Percentiles rank a stretch among this genome's conserved stretches.
Conservation (phyloP, 2,888 invertebrate species). For the Melolontha melolontha region DNA sequence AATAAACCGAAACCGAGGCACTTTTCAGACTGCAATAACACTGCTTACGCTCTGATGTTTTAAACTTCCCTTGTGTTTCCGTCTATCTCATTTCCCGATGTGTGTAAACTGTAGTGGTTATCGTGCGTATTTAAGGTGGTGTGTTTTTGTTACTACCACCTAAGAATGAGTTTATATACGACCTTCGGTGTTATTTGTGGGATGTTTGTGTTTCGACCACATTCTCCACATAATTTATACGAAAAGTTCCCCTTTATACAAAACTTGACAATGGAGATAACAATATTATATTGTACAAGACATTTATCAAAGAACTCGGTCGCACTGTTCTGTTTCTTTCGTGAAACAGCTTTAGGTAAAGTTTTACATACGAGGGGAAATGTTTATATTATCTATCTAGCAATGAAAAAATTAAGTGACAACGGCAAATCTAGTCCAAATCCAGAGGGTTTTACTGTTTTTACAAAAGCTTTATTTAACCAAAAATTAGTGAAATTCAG, state of each 20-base stretch:
- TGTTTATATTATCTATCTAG: too few relatives aligned
- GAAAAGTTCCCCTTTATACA: constrained; percentile 15
- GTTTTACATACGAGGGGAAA: too few relatives aligned
- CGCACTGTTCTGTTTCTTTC: neutral
- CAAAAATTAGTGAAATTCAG: too few relatives aligned
- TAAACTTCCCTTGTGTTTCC: neutral
- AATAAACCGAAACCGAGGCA: constrained; percentile 8
- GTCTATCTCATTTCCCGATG: neutral
- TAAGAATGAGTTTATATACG: constrained; percentile 37
- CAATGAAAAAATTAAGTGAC: too few relatives aligned
- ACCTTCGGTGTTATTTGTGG: neutral
- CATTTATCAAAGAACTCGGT: constrained; percentile 3
- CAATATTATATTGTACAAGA: constrained; percentile 4
- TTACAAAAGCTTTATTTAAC: too few relatives aligned
- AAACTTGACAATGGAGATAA: constrained; percentile 17
- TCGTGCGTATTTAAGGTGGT: constrained; percentile 18
- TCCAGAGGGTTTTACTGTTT: too few relatives aligned
- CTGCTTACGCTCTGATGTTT: constrained; percentile 4
- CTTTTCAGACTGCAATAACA: constrained; percentile 21
- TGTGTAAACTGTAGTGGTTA: neutral
- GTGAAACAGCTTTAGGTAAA: neutral
- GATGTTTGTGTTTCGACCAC: constrained; percentile 4
- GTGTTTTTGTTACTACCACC: constrained; percentile 33
- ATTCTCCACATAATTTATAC: constrained; percentile 22
- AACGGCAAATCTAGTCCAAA: too few relatives aligned